These are phyloP conservation scores for Bovichtus diacanthus DNA, from an alignment of 2,797 vertebrate genomes.

Conservation along the genomic window DNA sequence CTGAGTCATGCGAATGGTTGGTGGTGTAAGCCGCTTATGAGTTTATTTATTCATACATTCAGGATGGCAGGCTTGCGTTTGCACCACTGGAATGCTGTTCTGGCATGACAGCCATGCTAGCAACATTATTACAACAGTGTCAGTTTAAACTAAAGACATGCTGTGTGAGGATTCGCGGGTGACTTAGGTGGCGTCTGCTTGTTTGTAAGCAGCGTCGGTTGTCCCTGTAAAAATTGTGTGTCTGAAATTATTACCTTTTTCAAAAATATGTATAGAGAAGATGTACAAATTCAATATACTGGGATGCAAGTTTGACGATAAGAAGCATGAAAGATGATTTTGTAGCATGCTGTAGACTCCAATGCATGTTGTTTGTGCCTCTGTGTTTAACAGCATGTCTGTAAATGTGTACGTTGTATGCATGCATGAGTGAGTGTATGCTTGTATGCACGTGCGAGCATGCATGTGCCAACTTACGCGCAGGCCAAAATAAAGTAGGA, in stretches of 20 bases:
- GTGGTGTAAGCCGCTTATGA: constrained; percentile 74
- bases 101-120: constrained; percentile 50
- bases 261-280: not conserved
- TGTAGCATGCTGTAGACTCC: not conserved
- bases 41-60: constrained; percentile 76
- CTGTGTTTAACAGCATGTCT: too few relatives aligned
- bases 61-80: constrained; percentile 59
- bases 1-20: constrained; percentile 68
- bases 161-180: constrained; percentile 6
- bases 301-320: not conserved
- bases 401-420: not conserved
- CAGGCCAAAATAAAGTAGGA: constrained; percentile 98
- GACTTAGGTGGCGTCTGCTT: not conserved
- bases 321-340: not conserved
- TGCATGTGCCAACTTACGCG: constrained; percentile 88
- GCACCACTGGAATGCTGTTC: constrained; percentile 53
- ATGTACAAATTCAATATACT: not conserved
- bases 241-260: not conserved
- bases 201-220: not conserved
- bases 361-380: too few relatives aligned
- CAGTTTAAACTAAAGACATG: constrained; percentile 26
- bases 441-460: not conserved
- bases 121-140: constrained; percentile 42
- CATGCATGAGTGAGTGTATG: constrained; percentile 5
- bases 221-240: not conserved